Conservation (phyloP, 1,140 invertebrate species). For the Drosophila aff. region DNA sequence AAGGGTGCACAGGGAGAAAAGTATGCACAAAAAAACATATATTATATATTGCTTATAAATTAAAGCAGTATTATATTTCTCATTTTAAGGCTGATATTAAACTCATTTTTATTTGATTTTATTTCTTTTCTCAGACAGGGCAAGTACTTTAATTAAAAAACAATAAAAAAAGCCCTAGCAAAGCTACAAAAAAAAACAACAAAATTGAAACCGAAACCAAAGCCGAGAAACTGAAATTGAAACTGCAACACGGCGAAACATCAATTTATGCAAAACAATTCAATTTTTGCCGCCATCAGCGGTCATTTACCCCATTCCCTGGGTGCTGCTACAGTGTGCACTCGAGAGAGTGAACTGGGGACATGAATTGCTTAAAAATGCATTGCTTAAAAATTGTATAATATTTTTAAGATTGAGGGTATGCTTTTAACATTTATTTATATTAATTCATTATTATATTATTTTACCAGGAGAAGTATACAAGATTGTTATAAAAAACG, state of each 20-base stretch:
- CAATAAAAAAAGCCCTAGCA: slow-evolving; percentile 12
- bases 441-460: too few relatives aligned
- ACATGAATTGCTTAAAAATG: background rate
- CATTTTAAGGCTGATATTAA: too few relatives aligned
- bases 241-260: slow-evolving; percentile 43
- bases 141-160: slow-evolving; percentile 44
- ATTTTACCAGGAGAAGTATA: too few relatives aligned
- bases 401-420: too few relatives aligned
- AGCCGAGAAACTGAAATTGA: slow-evolving; percentile 3
- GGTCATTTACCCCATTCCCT: slow-evolving; percentile 67
- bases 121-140: background rate
- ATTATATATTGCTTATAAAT: too few relatives aligned
- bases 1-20: slow-evolving; percentile 4
- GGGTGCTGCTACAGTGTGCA: background rate
- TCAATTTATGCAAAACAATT: slow-evolving; percentile 80
- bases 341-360: background rate
- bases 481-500: too few relatives aligned
- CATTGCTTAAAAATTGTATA: too few relatives aligned
- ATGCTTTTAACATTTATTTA: too few relatives aligned
- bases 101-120: background rate
- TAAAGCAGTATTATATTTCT: too few relatives aligned
- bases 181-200: background rate
- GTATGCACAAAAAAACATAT: too few relatives aligned
- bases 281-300: slow-evolving; percentile 68
- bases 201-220: slow-evolving; percentile 17